Evolutionary conservation across 2,888 invertebrate genomes (phyloP).

Genomic region (Exocentrus adspersus): DNA sequence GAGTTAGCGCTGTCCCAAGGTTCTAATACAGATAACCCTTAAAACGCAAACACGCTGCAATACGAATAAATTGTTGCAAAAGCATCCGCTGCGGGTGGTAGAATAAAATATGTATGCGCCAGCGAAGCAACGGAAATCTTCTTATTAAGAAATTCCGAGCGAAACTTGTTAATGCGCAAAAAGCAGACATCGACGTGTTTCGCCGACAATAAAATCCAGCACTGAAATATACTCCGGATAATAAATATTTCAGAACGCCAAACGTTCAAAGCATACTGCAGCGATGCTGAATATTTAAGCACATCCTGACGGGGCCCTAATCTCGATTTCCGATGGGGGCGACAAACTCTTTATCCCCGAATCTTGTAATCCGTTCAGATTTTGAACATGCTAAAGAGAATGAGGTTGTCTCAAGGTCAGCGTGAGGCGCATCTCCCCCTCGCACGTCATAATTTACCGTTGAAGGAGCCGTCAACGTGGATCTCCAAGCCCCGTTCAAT

Average conservation of each 20-base stretch:
- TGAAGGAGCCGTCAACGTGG: conserved; percentile 35
- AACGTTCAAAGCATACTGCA: conserved; percentile 9
- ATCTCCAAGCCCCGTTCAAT: conserved; percentile 35
- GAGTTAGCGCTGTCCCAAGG: conserved; percentile 24
- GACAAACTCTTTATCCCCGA: too few species aligned
- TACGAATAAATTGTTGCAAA: neutral
- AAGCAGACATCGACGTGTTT: neutral
- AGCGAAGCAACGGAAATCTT: too few species aligned
- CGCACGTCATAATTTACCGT: conserved; percentile 31
- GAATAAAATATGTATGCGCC: too few species aligned
- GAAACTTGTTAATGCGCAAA: too few species aligned
- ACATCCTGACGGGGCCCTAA: conserved; percentile 16
- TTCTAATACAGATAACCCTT: conserved; percentile 15
- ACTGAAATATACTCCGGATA: conserved; percentile 3
- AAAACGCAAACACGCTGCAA: conserved; percentile 2
- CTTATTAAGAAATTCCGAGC: too few species aligned
- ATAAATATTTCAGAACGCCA: conserved; percentile 16
- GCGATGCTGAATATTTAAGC: conserved; percentile 12
- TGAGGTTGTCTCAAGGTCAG: neutral
- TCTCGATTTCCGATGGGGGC: conserved; percentile 18
- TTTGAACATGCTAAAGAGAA: too few species aligned
- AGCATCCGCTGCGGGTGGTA: neutral
- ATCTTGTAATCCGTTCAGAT: too few species aligned
- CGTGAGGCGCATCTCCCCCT: conserved; percentile 7
- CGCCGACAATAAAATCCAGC: neutral